Evolutionary conservation across 23 tunicate species (phyloP).

Genomic region (Clavelina lepadiformis): DNA sequence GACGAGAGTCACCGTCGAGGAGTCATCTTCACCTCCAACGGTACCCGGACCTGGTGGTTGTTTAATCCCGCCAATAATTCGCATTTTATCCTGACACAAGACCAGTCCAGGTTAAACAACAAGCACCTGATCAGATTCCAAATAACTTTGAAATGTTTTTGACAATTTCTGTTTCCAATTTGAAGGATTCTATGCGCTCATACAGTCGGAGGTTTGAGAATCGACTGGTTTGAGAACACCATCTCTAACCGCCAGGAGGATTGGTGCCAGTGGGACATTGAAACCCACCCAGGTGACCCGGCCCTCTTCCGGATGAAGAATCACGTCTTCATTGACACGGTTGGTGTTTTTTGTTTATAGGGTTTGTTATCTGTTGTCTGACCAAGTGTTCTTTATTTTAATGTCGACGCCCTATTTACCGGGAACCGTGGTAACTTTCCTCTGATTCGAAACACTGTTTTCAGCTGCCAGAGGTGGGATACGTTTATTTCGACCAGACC

Average conservation of each 20-base stretch:
- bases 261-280: conserved; percentile 76
- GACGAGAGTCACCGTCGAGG: conserved; percentile 4
- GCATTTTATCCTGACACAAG: conserved; percentile 41
- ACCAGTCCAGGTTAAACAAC: conserved; percentile 35
- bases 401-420: too few species aligned
- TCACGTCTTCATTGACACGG: conserved; percentile 22
- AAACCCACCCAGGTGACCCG: conserved; percentile 19
- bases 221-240: conserved; percentile 58
- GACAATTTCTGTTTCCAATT: background rate
- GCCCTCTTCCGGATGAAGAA: conserved; percentile 39
- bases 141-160: too few species aligned
- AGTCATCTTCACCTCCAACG: conserved; percentile 25
- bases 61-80: conserved; percentile 16
- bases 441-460: background rate
- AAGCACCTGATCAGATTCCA: too few species aligned
- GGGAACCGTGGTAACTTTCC: background rate
- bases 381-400: too few species aligned
- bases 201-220: conserved; percentile 53
- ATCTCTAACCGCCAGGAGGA: conserved; percentile 37
- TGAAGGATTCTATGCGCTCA: conserved; percentile 64
- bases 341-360: too few species aligned
- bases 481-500: conserved; percentile 53
- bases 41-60: conserved; percentile 61
- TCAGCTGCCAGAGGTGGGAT: conserved; percentile 63
- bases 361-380: too few species aligned